These are phyloP conservation scores for Helicoverpa armigera DNA, from an alignment of 1,140 invertebrate genomes.

Conservation along the genomic window DNA sequence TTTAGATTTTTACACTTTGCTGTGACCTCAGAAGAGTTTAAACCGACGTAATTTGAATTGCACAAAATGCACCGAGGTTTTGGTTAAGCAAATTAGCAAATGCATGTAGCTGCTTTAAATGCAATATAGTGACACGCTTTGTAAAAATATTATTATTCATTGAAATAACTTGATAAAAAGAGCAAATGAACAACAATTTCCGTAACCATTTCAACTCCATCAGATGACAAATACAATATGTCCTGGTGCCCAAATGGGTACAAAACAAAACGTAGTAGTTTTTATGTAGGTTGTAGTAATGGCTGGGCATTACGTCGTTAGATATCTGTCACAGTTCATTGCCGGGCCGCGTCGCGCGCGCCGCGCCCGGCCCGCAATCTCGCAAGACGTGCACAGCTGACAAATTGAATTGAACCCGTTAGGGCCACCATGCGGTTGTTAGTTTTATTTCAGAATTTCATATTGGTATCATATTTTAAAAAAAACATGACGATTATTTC, in stretches of 20 bases:
- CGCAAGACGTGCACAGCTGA: conserved; percentile 42
- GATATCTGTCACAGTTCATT: conserved; percentile 37
- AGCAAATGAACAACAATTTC: too few relatives aligned
- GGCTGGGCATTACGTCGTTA: background rate
- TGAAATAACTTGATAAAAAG: too few relatives aligned
- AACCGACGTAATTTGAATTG: too few relatives aligned
- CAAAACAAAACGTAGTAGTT: background rate
- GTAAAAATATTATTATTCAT: too few relatives aligned
- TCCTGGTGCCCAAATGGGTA: background rate
- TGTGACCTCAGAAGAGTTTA: too few relatives aligned
- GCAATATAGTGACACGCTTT: too few relatives aligned
- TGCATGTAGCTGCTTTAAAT: too few relatives aligned
- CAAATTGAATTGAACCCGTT: conserved; percentile 39
- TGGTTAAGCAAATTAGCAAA: too few relatives aligned
- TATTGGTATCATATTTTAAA: too few relatives aligned
- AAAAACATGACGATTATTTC: background rate
- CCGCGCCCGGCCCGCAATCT: conserved; percentile 25
- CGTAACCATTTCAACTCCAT: background rate
- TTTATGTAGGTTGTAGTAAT: background rate
- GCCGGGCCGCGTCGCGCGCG: conserved; percentile 10
- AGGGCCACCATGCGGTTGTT: conserved; percentile 10
- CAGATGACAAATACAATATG: too few relatives aligned
- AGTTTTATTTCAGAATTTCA: background rate
- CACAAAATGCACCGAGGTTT: too few relatives aligned
- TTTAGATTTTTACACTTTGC: background rate